Evolutionary conservation across 1,140 invertebrate genomes (phyloP).

Genomic region (Aphelenchoides fujianensis): DNA sequence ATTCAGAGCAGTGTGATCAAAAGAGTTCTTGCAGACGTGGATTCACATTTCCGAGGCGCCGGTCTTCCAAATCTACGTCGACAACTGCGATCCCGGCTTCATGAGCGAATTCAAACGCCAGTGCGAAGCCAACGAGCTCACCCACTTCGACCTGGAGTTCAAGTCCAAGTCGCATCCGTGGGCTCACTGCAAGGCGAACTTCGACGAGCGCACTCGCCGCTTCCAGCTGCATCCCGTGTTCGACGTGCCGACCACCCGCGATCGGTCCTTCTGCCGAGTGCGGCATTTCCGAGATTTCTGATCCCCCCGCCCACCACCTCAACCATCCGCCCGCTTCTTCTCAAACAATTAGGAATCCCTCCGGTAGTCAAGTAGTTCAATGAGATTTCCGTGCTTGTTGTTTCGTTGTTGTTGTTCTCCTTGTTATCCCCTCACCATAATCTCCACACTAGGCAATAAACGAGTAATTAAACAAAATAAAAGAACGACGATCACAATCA

Average conservation of each 20-base stretch:
- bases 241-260: background rate
- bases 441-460: too few species aligned
- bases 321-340: too few species aligned
- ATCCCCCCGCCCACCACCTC: too few species aligned
- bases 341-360: too few species aligned
- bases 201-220: background rate
- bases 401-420: too few species aligned
- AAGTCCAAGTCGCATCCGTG: slow-evolving; percentile 13
- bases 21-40: slow-evolving; percentile 14
- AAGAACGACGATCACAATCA: too few species aligned
- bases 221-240: slow-evolving; percentile 10
- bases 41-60: slow-evolving; percentile 15
- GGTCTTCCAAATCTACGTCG: slow-evolving; percentile 12
- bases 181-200: background rate
- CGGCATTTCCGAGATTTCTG: slow-evolving; percentile 21
- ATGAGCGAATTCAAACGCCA: background rate
- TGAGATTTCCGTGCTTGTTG: too few species aligned
- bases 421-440: too few species aligned
- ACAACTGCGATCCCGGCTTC: slow-evolving; percentile 2
- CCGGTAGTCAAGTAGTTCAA: too few species aligned
- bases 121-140: background rate
- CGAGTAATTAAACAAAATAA: too few species aligned
- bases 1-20: background rate
- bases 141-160: slow-evolving; percentile 2
- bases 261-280: background rate